Conservation (phyloP, 2,888 invertebrate genomes). For the Parasteatoda lunata region DNA sequence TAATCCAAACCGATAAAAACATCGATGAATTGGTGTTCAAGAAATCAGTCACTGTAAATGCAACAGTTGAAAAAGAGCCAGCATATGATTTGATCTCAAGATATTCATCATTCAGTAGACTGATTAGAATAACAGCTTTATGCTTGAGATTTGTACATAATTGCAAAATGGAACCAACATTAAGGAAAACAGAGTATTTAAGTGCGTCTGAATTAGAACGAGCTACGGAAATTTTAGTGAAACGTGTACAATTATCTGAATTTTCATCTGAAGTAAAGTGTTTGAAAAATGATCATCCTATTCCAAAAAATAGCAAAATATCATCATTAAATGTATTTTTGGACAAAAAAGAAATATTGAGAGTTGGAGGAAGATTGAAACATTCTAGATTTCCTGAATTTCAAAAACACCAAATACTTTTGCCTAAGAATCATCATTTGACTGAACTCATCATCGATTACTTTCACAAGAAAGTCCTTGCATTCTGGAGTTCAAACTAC, state of each 20-base stretch:
- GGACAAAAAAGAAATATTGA: slow-evolving; percentile 2
- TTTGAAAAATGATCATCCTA: background rate
- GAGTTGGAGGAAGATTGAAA: no score
- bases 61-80: background rate
- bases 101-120: background rate
- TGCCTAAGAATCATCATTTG: no score
- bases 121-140: slow-evolving; percentile 12
- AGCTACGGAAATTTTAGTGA: no score
- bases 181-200: background rate
- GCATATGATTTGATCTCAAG: background rate
- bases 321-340: background rate
- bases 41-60: background rate
- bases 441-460: no score
- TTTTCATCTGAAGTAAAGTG: background rate
- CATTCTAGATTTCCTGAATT: no score
- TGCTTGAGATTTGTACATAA: slow-evolving; percentile 4
- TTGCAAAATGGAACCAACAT: background rate
- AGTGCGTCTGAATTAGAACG: no score
- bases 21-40: no score
- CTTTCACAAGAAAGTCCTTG: slow-evolving; percentile 67
- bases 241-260: background rate
- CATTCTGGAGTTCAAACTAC: slow-evolving; percentile 71
- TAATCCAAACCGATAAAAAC: background rate
- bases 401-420: no score
- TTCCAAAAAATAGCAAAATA: background rate